Percentiles rank a stretch among this genome's conserved stretches.
phyloP scores from a whole-genome alignment of 2,113 vertebrate species.

The Oreocharis arfaki region DNA sequence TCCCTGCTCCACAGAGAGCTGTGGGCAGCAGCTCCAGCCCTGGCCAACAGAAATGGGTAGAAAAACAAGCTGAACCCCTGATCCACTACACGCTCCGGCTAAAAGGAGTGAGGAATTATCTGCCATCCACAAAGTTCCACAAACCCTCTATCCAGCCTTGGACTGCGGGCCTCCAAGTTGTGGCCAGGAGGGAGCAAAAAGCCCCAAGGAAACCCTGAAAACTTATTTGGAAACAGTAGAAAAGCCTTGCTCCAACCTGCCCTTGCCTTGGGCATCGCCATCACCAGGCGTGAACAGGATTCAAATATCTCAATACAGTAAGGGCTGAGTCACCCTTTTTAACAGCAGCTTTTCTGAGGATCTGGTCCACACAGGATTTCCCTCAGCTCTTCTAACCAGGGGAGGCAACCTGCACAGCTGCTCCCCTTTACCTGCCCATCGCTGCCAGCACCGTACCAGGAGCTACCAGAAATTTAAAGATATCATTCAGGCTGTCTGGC shows the following conservation, averaged over 20 bases:
- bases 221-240: conserved; percentile 42
- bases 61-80: neutral
- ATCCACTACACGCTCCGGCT: neutral
- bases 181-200: neutral
- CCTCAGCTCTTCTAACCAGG: neutral
- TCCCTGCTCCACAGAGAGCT: neutral
- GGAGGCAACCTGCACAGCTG: neutral
- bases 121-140: neutral
- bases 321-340: conserved; percentile 16
- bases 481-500: neutral
- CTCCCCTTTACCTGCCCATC: neutral
- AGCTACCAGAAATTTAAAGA: neutral
- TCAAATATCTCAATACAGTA: conserved; percentile 33
- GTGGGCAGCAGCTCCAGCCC: neutral
- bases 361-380: neutral
- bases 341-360: neutral
- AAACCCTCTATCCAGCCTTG: neutral
- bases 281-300: conserved; percentile 43
- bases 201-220: neutral
- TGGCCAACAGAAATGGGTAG: neutral
- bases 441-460: fast-evolving
- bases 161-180: fast-evolving
- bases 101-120: neutral
- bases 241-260: conserved; percentile 51
- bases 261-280: conserved; percentile 14